phyloP scores from a whole-genome alignment of 2,888 invertebrate species.

The Anoplius nigerrimus region DNA sequence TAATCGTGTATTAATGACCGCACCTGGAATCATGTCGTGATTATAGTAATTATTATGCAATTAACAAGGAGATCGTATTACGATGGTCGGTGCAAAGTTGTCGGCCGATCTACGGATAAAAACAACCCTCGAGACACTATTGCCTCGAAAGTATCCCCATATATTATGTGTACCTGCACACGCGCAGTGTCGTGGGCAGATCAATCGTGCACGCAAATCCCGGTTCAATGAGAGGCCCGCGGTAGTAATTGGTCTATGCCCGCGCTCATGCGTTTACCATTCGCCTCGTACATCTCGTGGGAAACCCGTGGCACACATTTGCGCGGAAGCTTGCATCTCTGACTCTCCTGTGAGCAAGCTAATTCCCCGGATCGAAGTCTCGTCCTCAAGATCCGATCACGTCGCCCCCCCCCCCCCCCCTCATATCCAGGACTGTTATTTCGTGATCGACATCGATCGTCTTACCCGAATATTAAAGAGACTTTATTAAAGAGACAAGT shows the following conservation, averaged over 20 bases:
- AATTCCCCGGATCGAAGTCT: too few relatives aligned
- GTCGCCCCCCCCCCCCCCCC: too few relatives aligned
- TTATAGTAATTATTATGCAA: too few relatives aligned
- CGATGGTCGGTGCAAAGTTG: neutral
- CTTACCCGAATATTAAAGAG: too few relatives aligned
- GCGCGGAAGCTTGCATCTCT: constrained; percentile 56
- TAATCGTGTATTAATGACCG: too few relatives aligned
- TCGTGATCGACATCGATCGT: too few relatives aligned
- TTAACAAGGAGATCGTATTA: neutral
- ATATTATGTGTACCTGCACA: neutral
- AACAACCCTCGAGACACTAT: neutral
- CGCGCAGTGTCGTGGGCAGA: constrained; percentile 2
- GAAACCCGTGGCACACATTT: constrained; percentile 68
- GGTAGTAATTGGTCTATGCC: constrained; percentile 57
- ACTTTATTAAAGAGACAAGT: too few relatives aligned
- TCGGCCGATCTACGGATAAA: neutral
- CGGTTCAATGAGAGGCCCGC: constrained; percentile 41
- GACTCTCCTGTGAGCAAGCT: too few relatives aligned
- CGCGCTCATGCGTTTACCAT: constrained; percentile 54
- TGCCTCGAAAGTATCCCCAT: neutral
- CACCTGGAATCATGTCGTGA: too few relatives aligned
- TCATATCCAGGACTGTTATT: too few relatives aligned
- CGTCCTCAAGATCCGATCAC: too few relatives aligned
- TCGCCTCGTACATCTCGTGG: constrained; percentile 61
- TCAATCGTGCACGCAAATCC: constrained; percentile 49